phyloP scores from a whole-genome alignment of 2,113 vertebrate genomes.

The Neoarius graeffei region DNA sequence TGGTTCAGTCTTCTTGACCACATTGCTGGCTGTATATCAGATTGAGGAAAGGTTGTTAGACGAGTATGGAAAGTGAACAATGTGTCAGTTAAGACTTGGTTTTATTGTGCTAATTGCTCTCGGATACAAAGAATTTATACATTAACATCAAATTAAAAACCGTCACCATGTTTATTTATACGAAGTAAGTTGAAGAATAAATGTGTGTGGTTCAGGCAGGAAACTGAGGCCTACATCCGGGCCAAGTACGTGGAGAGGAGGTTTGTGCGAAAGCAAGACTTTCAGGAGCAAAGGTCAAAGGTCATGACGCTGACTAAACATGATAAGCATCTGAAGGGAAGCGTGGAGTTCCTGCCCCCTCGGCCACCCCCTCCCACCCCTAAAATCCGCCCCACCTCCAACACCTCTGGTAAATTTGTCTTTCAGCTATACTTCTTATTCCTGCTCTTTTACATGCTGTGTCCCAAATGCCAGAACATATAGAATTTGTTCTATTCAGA shows the following conservation, averaged over 20 bases:
- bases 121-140: background rate
- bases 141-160: background rate
- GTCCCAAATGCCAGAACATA: background rate
- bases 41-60: background rate
- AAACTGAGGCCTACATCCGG: conserved; percentile 92
- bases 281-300: conserved; percentile 76
- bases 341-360: conserved; percentile 77
- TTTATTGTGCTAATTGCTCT: background rate
- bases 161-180: background rate
- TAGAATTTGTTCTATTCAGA: conserved; percentile 46
- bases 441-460: too few species aligned
- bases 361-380: conserved; percentile 75
- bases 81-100: background rate
- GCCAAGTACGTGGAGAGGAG: conserved; percentile 93
- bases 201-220: conserved; percentile 75
- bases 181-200: background rate
- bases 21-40: background rate
- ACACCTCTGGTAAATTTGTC: conserved; percentile 70
- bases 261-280: conserved; percentile 71
- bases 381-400: conserved; percentile 68
- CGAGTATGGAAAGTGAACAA: background rate
- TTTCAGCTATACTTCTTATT: background rate
- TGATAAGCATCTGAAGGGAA: conserved; percentile 79
- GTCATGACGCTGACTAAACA: conserved; percentile 75
- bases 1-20: background rate